Conservation (phyloP, 2,797 vertebrate species). For the Coranthus polyacanthus region DNA sequence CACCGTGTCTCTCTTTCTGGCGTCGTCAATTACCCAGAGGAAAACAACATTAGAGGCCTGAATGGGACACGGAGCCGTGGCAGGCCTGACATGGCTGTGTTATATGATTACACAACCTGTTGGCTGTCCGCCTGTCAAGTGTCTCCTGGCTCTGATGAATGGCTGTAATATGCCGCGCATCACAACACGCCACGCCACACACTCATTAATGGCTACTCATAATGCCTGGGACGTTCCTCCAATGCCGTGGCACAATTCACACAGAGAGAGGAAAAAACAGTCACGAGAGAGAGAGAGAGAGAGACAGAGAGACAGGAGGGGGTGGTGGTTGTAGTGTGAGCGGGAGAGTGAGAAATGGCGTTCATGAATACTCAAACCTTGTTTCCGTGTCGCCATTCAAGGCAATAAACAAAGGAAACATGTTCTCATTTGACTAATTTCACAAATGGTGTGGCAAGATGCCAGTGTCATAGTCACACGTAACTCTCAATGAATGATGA, state of each 20-base stretch:
- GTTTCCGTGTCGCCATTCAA: conserved; percentile 68
- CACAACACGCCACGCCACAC: conserved; percentile 76
- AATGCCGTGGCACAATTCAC: conserved; percentile 52
- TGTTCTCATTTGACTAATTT: conserved; percentile 83
- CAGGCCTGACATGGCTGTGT: conserved; percentile 82
- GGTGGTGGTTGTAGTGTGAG: conserved; percentile 34
- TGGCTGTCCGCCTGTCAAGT: conserved; percentile 85
- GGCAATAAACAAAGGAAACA: conserved; percentile 80
- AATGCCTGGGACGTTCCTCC: conserved; percentile 70
- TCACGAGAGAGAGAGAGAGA: no score
- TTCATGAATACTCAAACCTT: conserved; percentile 78
- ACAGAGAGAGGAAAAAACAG: background rate
- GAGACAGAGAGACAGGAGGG: background rate
- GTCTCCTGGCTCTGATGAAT: conserved; percentile 85
- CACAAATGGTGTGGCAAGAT: conserved; percentile 71
- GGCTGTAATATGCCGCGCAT: conserved; percentile 85
- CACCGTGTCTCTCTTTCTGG: conserved; percentile 75
- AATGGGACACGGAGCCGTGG: conserved; percentile 77
- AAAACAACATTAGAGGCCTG: conserved; percentile 84
- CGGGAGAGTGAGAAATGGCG: conserved; percentile 60
- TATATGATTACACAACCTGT: conserved; percentile 88
- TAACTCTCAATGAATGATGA: conserved; percentile 55
- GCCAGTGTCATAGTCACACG: conserved; percentile 57
- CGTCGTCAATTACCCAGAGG: conserved; percentile 80
- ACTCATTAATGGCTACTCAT: conserved; percentile 80